Evolutionary conservation across 2,797 vertebrate species (phyloP).

Genomic region (Nannoperca obscura): DNA sequence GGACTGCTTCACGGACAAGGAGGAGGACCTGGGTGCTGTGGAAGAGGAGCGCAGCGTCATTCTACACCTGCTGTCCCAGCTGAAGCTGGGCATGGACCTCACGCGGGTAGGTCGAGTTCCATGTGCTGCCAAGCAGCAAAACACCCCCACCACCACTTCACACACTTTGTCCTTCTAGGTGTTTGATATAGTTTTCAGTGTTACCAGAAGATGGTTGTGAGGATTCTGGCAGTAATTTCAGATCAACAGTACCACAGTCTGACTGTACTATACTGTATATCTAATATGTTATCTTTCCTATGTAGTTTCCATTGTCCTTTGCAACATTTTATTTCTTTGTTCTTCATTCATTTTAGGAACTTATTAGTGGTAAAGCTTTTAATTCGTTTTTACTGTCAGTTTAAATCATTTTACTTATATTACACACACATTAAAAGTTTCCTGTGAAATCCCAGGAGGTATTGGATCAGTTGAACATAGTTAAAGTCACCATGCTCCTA

Average conservation of each 20-base stretch:
- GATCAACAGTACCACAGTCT: not conserved
- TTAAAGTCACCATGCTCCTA: not conserved
- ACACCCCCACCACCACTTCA: not conserved
- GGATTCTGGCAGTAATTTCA: not conserved
- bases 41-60: constrained; percentile 98
- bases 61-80: constrained; percentile 97
- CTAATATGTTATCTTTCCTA: too few species aligned
- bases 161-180: not conserved
- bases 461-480: not conserved
- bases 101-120: constrained; percentile 90
- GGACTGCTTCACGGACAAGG: constrained; percentile 89
- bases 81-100: constrained; percentile 99
- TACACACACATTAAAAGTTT: not conserved
- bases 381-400: not conserved
- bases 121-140: not conserved
- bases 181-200: not conserved
- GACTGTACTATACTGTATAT: not conserved
- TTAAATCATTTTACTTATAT: not conserved
- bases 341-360: not conserved
- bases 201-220: not conserved
- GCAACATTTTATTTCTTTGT: not conserved
- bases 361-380: not conserved
- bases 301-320: too few species aligned
- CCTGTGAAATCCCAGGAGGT: not conserved
- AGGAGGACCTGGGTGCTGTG: constrained; percentile 94